These are phyloP conservation scores for Oriolus oriolus DNA, from an alignment of 2,113 vertebrate species.

Conservation along the genomic window DNA sequence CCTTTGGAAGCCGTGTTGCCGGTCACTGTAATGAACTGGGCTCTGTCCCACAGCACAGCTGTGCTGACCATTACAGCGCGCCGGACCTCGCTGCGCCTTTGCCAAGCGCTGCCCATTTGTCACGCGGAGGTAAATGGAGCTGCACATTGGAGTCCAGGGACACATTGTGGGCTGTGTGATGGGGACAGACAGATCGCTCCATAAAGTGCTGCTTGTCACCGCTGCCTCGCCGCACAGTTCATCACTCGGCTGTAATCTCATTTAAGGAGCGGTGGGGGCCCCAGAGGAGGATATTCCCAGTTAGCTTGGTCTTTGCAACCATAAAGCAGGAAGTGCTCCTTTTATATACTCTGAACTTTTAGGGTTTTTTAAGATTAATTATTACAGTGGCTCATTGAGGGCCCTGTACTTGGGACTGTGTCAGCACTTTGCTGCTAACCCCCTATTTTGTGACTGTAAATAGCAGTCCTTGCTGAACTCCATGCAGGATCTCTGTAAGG, in stretches of 20 bases:
- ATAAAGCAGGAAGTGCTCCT: slow-evolving; percentile 75
- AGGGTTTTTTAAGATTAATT: slow-evolving; percentile 72
- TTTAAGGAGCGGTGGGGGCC: slow-evolving; percentile 72
- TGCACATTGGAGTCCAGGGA: slow-evolving; percentile 86
- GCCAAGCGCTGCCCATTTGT: slow-evolving; percentile 89
- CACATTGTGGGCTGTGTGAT: slow-evolving; percentile 68
- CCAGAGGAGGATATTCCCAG: slow-evolving; percentile 73
- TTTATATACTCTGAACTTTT: slow-evolving; percentile 76
- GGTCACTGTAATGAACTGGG: slow-evolving; percentile 92
- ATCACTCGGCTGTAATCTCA: slow-evolving; percentile 77
- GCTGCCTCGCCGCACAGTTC: slow-evolving; percentile 52
- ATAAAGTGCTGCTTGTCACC: slow-evolving; percentile 79
- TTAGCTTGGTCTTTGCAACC: slow-evolving; percentile 76
- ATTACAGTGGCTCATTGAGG: slow-evolving; percentile 34
- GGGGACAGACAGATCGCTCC: slow-evolving; percentile 77
- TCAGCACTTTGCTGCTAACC: slow-evolving; percentile 41
- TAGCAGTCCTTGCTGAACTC: neutral
- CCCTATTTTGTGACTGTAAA: neutral
- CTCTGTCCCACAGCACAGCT: slow-evolving; percentile 72
- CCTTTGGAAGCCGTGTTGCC: slow-evolving; percentile 84
- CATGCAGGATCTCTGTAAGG: neutral
- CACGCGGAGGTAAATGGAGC: slow-evolving; percentile 85
- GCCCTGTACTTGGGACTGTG: neutral
- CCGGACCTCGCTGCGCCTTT: slow-evolving; percentile 72
- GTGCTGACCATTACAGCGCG: slow-evolving; percentile 87